phyloP scores from a whole-genome alignment of 2,113 vertebrate species.

The Echinops telfairi region DNA sequence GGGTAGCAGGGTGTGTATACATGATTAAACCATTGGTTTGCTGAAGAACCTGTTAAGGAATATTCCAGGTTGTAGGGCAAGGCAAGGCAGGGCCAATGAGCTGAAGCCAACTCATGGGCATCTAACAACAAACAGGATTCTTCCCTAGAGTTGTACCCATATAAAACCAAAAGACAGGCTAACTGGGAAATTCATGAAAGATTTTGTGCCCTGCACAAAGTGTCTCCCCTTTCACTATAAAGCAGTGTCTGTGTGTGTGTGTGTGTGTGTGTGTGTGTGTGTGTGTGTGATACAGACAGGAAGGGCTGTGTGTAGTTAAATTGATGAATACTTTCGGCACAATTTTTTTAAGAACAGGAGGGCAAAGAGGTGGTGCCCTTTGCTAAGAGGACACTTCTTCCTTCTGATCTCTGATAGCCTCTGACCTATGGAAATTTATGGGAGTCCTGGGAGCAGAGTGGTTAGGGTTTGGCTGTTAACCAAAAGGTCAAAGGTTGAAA shows the following conservation, averaged over 20 bases:
- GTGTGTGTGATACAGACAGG: not conserved
- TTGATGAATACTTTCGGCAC: not conserved
- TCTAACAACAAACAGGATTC: not conserved
- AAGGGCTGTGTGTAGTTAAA: not conserved
- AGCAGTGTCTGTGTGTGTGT: not conserved
- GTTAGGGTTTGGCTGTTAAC: too few relatives aligned
- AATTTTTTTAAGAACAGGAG: not conserved
- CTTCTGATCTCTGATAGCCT: not conserved
- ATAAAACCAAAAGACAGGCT: not conserved
- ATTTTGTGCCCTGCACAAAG: constrained; percentile 16
- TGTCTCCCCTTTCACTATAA: not conserved
- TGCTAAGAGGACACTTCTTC: not conserved
- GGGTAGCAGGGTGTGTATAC: not conserved
- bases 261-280: not conserved
- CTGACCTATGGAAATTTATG: not conserved
- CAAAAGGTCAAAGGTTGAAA: too few relatives aligned
- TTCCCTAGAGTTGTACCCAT: not conserved
- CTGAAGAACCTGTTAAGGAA: not conserved
- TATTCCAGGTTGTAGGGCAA: not conserved
- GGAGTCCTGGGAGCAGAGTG: too few relatives aligned
- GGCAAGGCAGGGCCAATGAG: too few relatives aligned
- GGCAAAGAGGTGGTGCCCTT: not conserved
- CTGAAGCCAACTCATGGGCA: too few relatives aligned
- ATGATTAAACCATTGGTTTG: not conserved
- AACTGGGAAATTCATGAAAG: not conserved